These are phyloP conservation scores for Neuroterus valhalla DNA, from an alignment of 1,140 invertebrate species.

Conservation along the genomic window DNA sequence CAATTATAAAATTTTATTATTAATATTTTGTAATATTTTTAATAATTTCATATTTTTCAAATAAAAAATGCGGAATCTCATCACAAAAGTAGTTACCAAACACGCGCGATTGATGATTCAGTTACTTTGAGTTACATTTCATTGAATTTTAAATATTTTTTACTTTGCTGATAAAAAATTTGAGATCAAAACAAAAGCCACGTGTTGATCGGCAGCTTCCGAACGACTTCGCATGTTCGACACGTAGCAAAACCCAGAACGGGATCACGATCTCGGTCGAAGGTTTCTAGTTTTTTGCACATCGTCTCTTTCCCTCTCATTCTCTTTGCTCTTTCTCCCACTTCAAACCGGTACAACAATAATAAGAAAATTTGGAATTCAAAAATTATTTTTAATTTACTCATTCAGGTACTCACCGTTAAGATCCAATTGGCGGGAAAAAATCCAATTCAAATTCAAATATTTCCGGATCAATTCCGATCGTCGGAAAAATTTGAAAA, in stretches of 20 bases:
- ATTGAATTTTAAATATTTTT: background rate
- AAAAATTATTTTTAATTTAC: too few species aligned
- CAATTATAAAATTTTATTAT: too few species aligned
- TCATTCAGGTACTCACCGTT: conserved; percentile 6
- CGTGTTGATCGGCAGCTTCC: background rate
- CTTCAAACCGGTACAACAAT: conserved; percentile 10
- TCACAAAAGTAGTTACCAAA: too few species aligned
- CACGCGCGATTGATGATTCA: too few species aligned
- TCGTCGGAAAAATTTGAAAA: background rate
- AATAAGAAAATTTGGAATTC: background rate
- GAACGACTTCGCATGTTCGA: background rate
- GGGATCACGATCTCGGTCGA: conserved; percentile 35
- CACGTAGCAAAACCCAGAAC: background rate
- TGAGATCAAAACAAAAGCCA: conserved; percentile 17
- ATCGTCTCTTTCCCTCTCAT: background rate
- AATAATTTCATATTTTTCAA: background rate
- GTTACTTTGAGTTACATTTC: background rate
- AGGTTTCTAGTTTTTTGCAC: conserved; percentile 22
- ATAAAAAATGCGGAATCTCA: too few species aligned
- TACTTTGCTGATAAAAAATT: background rate
- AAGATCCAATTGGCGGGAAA: background rate
- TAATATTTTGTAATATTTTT: too few species aligned
- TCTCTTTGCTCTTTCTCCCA: background rate
- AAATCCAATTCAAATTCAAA: background rate
- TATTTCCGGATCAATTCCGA: background rate